Evolutionary conservation across 2,888 invertebrate genomes (phyloP).

Genomic region (Alsophila aescularia): DNA sequence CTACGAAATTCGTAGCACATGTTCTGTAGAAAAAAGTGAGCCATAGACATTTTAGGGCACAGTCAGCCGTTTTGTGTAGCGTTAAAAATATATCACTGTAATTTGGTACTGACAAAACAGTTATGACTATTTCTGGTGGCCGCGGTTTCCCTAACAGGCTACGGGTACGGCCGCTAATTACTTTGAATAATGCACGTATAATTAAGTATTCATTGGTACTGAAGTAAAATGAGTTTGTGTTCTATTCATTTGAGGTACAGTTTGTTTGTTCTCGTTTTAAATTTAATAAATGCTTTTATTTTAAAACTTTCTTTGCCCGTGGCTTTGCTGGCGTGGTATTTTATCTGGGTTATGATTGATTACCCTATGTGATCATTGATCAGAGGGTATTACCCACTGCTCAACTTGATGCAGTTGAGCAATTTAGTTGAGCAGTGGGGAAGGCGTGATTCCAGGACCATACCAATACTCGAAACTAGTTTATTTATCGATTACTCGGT

Average conservation of each 20-base stretch:
- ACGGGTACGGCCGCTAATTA: constrained; percentile 67
- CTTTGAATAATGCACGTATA: constrained; percentile 65
- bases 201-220: constrained; percentile 52
- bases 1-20: constrained; percentile 7
- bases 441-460: too few species aligned
- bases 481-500: too few species aligned
- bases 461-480: too few species aligned
- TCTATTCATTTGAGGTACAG: constrained; percentile 30
- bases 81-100: constrained; percentile 16
- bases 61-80: constrained; percentile 4
- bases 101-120: constrained; percentile 48
- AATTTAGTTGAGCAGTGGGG: too few species aligned
- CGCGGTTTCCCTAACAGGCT: constrained; percentile 56
- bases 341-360: too few species aligned
- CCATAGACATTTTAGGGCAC: not conserved
- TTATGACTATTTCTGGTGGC: constrained; percentile 58
- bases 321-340: too few species aligned
- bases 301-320: too few species aligned
- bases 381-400: too few species aligned
- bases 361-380: too few species aligned
- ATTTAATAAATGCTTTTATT: too few species aligned
- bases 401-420: too few species aligned
- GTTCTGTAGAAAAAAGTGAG: not conserved
- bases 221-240: constrained; percentile 41
- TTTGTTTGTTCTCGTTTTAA: not conserved